phyloP scores from a whole-genome alignment of 2,888 invertebrate species.

The Megalurothrips usitatus region DNA sequence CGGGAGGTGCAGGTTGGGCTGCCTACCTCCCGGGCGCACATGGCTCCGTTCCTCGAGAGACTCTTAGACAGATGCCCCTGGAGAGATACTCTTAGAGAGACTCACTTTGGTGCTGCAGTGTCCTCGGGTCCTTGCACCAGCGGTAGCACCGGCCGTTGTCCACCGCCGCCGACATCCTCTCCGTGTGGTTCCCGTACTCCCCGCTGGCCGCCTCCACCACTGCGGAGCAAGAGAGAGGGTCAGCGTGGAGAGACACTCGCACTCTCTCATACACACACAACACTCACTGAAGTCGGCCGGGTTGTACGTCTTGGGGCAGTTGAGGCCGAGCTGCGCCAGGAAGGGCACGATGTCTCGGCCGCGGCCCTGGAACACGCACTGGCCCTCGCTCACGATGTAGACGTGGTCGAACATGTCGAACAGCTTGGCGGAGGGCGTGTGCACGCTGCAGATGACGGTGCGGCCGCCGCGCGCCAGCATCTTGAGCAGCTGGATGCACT shows the following conservation, averaged over 20 bases:
- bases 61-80: too few relatives aligned
- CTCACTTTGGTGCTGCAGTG: not conserved
- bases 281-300: constrained; percentile 91
- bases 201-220: constrained; percentile 77
- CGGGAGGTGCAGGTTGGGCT: too few relatives aligned
- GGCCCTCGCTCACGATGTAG: constrained; percentile 81
- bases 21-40: too few relatives aligned
- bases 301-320: constrained; percentile 89
- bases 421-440: constrained; percentile 91
- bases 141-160: constrained; percentile 59
- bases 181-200: constrained; percentile 67
- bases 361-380: constrained; percentile 84
- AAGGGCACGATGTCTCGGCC: constrained; percentile 76
- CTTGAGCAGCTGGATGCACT: constrained; percentile 81
- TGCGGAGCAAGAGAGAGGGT: constrained; percentile 41
- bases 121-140: constrained; percentile 46
- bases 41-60: too few relatives aligned
- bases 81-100: too few relatives aligned
- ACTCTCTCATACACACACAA: not conserved
- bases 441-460: constrained; percentile 89
- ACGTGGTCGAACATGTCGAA: constrained; percentile 90
- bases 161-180: constrained; percentile 62
- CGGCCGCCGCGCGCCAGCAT: constrained; percentile 78
- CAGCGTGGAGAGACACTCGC: too few relatives aligned
- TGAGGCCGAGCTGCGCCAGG: constrained; percentile 66